phyloP scores from a whole-genome alignment of 2,888 invertebrate species.

The Melieria picta region DNA sequence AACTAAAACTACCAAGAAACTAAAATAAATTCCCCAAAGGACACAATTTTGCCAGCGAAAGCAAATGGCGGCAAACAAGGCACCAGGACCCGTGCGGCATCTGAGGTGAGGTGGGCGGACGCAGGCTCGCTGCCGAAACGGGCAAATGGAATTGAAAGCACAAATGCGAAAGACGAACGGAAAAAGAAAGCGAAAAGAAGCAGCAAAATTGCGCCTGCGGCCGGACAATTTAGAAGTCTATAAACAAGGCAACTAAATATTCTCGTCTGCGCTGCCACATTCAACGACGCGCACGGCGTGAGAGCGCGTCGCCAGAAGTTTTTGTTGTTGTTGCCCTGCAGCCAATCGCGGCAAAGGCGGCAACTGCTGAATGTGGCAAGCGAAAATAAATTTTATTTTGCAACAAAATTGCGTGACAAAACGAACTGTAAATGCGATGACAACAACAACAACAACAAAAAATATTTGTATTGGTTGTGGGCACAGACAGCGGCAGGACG shows the following conservation, averaged over 20 bases:
- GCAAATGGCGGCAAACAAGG: background rate
- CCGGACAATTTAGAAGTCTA: conserved; percentile 36
- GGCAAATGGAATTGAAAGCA: background rate
- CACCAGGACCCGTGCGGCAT: no score
- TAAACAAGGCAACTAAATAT: conserved; percentile 34
- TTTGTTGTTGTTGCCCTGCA: no score
- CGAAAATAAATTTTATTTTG: conserved; percentile 48
- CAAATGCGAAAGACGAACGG: background rate
- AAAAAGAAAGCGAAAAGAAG: conserved; percentile 8
- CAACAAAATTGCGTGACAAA: conserved; percentile 58
- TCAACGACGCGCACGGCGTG: no score
- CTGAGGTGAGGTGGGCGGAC: no score
- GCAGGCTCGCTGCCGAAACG: no score
- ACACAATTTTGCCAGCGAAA: conserved; percentile 39
- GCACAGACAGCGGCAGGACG: no score
- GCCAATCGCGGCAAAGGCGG: background rate
- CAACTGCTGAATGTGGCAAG: conserved; percentile 6
- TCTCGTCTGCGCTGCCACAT: no score
- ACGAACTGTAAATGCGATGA: conserved; percentile 46
- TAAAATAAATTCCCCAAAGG: conserved; percentile 45
- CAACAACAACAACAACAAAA: conserved; percentile 33
- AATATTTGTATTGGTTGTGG: no score
- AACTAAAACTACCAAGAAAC: conserved; percentile 33
- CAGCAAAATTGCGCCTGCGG: conserved; percentile 22
- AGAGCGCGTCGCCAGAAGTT: no score